Percentiles rank a stretch among this genome's conserved stretches.
Conservation (phyloP, 2,113 vertebrate species). For the Ascaphus truei region DNA sequence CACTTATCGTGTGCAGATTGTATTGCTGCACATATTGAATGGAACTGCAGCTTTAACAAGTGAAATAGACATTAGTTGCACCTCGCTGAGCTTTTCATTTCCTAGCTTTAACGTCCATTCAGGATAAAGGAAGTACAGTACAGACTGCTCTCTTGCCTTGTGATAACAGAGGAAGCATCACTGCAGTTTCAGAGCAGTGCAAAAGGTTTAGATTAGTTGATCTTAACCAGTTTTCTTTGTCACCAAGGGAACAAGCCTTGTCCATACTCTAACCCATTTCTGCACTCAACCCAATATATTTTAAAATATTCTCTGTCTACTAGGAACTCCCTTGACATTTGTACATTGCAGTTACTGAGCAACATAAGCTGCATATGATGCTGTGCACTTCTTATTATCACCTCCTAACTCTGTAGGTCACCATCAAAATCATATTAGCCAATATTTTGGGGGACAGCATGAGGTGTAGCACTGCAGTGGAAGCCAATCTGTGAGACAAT, state of each 20-base stretch:
- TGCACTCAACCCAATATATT: constrained; percentile 20
- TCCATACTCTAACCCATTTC: constrained; percentile 6
- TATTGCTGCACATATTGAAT: too few species aligned
- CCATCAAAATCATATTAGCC: neutral
- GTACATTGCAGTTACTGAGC: constrained; percentile 2
- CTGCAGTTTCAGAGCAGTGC: too few species aligned
- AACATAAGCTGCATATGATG: constrained; percentile 1
- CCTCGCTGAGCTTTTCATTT: too few species aligned
- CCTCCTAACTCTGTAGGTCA: neutral
- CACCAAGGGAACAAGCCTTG: constrained; percentile 15
- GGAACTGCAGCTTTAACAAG: too few species aligned
- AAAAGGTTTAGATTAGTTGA: too few species aligned
- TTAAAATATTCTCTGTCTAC: constrained; percentile 8
- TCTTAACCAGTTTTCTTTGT: constrained; percentile 9
- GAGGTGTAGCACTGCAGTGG: neutral
- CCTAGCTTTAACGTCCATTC: too few species aligned
- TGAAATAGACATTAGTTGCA: too few species aligned
- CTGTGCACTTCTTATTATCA: neutral
- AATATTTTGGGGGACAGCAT: neutral
- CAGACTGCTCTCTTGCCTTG: too few species aligned
- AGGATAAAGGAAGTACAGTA: too few species aligned
- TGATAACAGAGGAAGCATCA: too few species aligned
- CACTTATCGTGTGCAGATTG: too few species aligned
- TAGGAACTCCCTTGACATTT: constrained; percentile 5
- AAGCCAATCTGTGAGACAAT: neutral